Conservation (phyloP, 2,888 invertebrate genomes). For the Eucera pruinosa region DNA sequence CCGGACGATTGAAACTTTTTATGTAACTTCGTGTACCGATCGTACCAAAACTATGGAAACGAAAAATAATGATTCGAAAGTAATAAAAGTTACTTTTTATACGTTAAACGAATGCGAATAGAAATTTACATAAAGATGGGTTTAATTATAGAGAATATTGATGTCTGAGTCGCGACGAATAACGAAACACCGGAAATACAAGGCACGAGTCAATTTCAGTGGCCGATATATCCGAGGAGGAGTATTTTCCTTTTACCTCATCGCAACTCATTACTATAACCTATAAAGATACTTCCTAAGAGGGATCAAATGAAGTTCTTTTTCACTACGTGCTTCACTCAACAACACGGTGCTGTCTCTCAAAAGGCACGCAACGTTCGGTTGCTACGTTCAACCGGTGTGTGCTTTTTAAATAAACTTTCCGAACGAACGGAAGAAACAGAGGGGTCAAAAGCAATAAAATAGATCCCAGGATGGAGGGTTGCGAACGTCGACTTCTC, state of each 20-base stretch:
- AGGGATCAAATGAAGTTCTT: conserved; percentile 42
- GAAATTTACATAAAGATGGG: no score
- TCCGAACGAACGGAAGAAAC: conserved; percentile 9
- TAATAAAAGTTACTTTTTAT: neutral
- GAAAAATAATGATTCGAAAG: neutral
- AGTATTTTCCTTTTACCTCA: conserved; percentile 16
- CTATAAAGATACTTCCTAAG: conserved; percentile 43
- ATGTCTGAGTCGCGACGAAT: conserved; percentile 2
- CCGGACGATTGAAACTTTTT: neutral
- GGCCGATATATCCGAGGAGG: conserved; percentile 4
- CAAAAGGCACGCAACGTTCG: conserved; percentile 56
- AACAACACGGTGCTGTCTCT: conserved; percentile 65
- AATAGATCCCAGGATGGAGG: conserved; percentile 21
- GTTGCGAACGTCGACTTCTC: conserved; percentile 30
- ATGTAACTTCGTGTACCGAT: neutral
- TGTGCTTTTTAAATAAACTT: conserved; percentile 37
- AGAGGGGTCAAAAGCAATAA: conserved; percentile 28
- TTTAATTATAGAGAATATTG: neutral
- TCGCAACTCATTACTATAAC: conserved; percentile 47
- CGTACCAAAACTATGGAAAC: no score
- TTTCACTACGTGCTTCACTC: conserved; percentile 74
- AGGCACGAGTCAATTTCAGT: neutral
- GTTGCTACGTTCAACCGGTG: conserved; percentile 45
- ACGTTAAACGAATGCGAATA: neutral
- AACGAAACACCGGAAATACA: neutral